A percentile compares a stretch with the other conserved stretches of the same genome.
Conservation (phyloP, 2,797 vertebrate genomes). For the Galaxias olidus region DNA sequence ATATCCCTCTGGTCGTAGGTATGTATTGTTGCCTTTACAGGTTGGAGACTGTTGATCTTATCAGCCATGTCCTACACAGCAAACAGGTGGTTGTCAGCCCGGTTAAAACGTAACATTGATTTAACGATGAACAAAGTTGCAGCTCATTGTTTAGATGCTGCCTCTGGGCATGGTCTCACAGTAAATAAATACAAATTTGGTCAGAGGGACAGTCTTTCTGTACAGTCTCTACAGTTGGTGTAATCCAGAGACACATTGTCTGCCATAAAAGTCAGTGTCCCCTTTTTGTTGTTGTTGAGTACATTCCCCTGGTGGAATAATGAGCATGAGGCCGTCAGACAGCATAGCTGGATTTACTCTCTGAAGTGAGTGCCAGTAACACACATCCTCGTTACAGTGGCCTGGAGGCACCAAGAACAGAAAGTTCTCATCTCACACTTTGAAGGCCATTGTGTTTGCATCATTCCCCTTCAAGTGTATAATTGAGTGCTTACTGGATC, state of each 20-base stretch:
- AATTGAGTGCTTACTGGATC: slow-evolving; percentile 61
- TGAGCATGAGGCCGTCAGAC: slow-evolving; percentile 62
- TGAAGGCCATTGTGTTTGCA: slow-evolving; percentile 56
- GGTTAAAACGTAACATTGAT: slow-evolving; percentile 12
- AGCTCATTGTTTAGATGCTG: slow-evolving; percentile 22
- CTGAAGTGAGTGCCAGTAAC: slow-evolving; percentile 62
- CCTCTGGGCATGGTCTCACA: slow-evolving; percentile 11
- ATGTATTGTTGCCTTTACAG: slow-evolving; percentile 12
- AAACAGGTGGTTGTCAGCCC: slow-evolving; percentile 10
- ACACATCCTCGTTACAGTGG: slow-evolving; percentile 58
- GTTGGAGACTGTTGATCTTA: slow-evolving; percentile 2
- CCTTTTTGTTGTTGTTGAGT: slow-evolving; percentile 44
- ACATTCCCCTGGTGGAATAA: slow-evolving; percentile 54
- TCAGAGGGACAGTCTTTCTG: neutral
- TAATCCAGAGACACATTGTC: slow-evolving; percentile 20
- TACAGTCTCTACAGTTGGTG: slow-evolving; percentile 1
- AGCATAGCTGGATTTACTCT: slow-evolving; percentile 51
- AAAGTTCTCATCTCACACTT: slow-evolving; percentile 50
- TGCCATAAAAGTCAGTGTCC: slow-evolving; percentile 43
- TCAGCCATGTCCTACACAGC: slow-evolving; percentile 4
- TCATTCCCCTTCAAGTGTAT: slow-evolving; percentile 55
- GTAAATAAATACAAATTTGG: slow-evolving; percentile 14
- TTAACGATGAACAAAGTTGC: slow-evolving; percentile 26
- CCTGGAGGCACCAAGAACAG: slow-evolving; percentile 52
- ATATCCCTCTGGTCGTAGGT: slow-evolving; percentile 14